Evolutionary conservation across 2,888 invertebrate species (phyloP).

Genomic region (Meta bourneti): DNA sequence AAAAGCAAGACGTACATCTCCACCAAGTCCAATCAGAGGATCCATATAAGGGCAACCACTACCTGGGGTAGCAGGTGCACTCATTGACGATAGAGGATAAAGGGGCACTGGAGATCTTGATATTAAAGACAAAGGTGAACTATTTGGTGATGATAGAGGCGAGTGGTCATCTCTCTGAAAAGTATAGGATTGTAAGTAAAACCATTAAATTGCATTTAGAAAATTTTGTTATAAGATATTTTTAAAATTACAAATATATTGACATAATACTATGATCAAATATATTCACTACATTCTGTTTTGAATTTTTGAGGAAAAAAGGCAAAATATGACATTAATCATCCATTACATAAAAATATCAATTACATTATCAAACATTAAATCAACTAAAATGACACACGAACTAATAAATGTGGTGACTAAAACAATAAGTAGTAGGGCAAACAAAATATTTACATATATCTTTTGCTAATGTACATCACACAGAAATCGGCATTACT

Average conservation of each 20-base stretch:
- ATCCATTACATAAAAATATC: too few relatives aligned
- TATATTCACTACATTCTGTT: not conserved
- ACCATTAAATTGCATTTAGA: not conserved
- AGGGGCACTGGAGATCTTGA: slow-evolving; percentile 79
- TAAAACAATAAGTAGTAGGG: not conserved
- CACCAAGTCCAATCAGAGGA: slow-evolving; percentile 78
- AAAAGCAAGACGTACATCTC: slow-evolving; percentile 69
- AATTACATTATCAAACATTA: too few relatives aligned
- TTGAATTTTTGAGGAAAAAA: too few relatives aligned
- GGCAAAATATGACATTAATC: too few relatives aligned
- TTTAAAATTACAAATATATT: not conserved
- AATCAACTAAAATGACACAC: too few relatives aligned
- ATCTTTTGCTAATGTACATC: too few relatives aligned
- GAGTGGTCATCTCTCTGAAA: slow-evolving; percentile 56
- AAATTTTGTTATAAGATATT: not conserved
- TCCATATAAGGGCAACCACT: slow-evolving; percentile 79
- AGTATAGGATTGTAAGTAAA: not conserved
- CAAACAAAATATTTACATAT: too few relatives aligned
- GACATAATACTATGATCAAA: not conserved
- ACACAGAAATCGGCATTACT: too few relatives aligned
- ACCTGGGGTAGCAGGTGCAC: slow-evolving; percentile 80
- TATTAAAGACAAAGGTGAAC: slow-evolving; percentile 82
- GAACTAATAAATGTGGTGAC: not conserved
- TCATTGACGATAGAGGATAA: slow-evolving; percentile 78
- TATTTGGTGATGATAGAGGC: slow-evolving; percentile 78